Evolutionary conservation across 2,888 invertebrate genomes (phyloP), one percentile per base, ranked within the genome.

Genomic region (Scotopteryx bipunctaria): DNA sequence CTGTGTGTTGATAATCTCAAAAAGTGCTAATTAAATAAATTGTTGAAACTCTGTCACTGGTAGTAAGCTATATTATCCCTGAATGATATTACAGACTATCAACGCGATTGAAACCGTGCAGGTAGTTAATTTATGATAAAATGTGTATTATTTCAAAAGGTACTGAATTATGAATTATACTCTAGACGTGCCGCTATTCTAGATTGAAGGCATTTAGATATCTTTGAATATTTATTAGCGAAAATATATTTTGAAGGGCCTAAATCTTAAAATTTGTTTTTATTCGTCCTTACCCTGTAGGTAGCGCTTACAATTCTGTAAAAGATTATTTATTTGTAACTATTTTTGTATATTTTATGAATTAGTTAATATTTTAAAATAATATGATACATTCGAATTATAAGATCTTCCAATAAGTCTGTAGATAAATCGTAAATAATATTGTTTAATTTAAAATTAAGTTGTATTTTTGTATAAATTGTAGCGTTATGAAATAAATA

Each of bases 301-400:
- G 71, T 79, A 71, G 63, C 65, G 61, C 70, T 62, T 68, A 69
- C 71, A 76, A 82, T 83, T 86, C 86, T 68, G 58, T 79, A 79
- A 83, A 83, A 77, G 70, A 81, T 86, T 89, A 88, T 89, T 88
- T 89, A 88, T 88, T 89, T 87, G 78, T 87, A 85, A 79, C 77
- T 83, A 86, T 81, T 83, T 83, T 81, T 86, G 83, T 89, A 86
- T 83, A 86, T 84, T 84, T 73, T 66, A 68, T 79, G 65, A 71
- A 60, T 64, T 42, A 42, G 71, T 66, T 73, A 74, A 71, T 75
- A 66, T 70, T 63, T 71, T 69, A 71, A 70, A 73, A 64, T 63
- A 67, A 63, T 61, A 53, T 71, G 48, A 65, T 73, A 67, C 69
- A 67, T 73, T 67, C 59, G 62, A 73, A 66, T 67, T 63, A 58